Percentiles rank a stretch among this genome's conserved stretches.
Conservation (phyloP, 1,140 invertebrate species). For the Piezodorus guildinii region DNA sequence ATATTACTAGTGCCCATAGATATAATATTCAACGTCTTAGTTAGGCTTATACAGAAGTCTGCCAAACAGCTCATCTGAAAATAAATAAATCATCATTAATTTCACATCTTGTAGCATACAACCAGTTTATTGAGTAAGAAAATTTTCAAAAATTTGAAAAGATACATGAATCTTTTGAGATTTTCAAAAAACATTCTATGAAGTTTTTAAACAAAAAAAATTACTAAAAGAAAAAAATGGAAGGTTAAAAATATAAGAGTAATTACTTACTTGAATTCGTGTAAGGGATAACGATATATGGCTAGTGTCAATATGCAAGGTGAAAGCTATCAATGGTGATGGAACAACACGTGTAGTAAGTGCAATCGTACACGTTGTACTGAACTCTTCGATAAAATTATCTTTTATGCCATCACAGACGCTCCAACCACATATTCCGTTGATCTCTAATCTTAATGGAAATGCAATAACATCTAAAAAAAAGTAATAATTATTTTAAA, state of each 20-base stretch:
- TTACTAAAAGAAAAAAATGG: no score
- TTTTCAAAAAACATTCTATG: no score
- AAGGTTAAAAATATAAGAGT: no score
- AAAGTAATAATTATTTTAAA: not conserved
- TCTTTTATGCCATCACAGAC: slow-evolving; percentile 4
- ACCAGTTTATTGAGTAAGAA: no score
- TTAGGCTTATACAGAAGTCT: not conserved
- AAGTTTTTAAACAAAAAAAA: no score
- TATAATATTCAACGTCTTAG: not conserved
- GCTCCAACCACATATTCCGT: slow-evolving; percentile 17
- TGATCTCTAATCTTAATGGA: slow-evolving; percentile 16
- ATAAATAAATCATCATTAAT: not conserved
- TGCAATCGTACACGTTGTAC: slow-evolving; percentile 21
- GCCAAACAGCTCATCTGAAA: slow-evolving; percentile 24
- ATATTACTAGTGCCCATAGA: not conserved
- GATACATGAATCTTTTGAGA: no score
- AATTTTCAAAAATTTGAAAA: no score
- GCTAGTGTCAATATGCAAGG: slow-evolving; percentile 21
- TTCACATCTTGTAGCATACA: no score
- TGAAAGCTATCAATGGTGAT: slow-evolving; percentile 17
- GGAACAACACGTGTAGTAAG: slow-evolving; percentile 16
- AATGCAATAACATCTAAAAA: slow-evolving; percentile 16
- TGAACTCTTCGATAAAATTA: slow-evolving; percentile 19
- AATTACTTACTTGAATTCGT: not conserved
- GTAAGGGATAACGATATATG: slow-evolving; percentile 1